Evolutionary conservation across 2,888 invertebrate species (phyloP), one percentile per base, ranked within the genome.

Genomic region (Mesoligia furuncula): DNA sequence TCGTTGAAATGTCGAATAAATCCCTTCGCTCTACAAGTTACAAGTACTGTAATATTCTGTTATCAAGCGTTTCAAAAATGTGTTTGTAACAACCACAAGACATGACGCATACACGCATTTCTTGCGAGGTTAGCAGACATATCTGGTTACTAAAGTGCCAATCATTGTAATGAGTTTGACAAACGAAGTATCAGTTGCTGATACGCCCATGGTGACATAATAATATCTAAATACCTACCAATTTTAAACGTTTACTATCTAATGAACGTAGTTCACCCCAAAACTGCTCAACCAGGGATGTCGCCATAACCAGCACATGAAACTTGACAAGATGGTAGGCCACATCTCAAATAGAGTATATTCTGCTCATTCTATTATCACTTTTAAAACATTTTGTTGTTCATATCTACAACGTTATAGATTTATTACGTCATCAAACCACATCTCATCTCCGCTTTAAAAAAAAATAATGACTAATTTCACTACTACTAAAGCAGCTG

Each of bases 101-200:
- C 51, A 75, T 71, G 68, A 80, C 76, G 62, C 80, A 69, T 61
- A 66, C 8, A 42, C 17, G 48, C 45, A 84, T 74, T 84, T 75
- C 62, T 67, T 80, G 70, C 70, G 67, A 62, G 75, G 48, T 36
- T 62, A 59, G 66, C 61, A 79, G 79, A 79, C 66, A 59, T 70
- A 84, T 84, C 76, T 42, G 31, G 81, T 83, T 83, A 76, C 83
- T 69, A 39, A 45, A 73, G 31, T 83, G 85, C 73, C 85, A 83
- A 83, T 84, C 85, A 76, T 66, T 79, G 62, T 81, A 80, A 69
- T 85, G 71, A 76, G 66, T 83, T 79, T 83, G 79, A 79, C 72
- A 79, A 83, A 57, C 72, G 24, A 73, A 83, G 61, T 70, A 67
- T 66, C 54, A 72, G 4, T 72, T 17, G 27, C 31, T 59, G 59